Conservation (phyloP, 2,113 vertebrate genomes). For the Fukomys damarensis region DNA sequence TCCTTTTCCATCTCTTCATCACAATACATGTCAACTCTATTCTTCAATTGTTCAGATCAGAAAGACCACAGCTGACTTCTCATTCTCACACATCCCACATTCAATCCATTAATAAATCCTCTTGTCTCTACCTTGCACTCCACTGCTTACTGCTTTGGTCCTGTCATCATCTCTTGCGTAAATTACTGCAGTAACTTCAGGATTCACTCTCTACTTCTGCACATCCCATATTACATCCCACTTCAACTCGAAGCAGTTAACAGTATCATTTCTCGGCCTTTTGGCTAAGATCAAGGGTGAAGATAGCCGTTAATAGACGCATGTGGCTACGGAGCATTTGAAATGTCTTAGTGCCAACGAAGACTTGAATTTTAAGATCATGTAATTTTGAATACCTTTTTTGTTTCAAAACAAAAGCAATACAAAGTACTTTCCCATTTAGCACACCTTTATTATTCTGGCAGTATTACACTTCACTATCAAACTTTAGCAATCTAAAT, state of each 20-base stretch:
- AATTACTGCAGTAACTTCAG: background rate
- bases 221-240: background rate
- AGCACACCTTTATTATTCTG: background rate
- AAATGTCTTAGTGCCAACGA: background rate
- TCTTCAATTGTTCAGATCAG: background rate
- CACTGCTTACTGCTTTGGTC: background rate
- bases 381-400: slow-evolving; percentile 27
- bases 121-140: background rate
- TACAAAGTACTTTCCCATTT: slow-evolving; percentile 18
- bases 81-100: background rate
- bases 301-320: background rate
- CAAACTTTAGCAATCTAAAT: slow-evolving; percentile 22
- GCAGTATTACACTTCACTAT: background rate
- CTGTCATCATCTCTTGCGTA: background rate
- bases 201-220: background rate
- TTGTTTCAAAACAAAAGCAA: background rate
- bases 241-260: no score
- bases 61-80: background rate
- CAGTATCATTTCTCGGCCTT: no score
- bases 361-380: background rate
- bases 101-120: background rate
- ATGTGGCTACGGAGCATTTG: background rate
- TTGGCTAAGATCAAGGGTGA: no score
- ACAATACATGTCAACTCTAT: background rate
- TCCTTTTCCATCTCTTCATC: background rate